Evolutionary conservation across 2,113 vertebrate species (phyloP).

Genomic region (Epinephelus moara): DNA sequence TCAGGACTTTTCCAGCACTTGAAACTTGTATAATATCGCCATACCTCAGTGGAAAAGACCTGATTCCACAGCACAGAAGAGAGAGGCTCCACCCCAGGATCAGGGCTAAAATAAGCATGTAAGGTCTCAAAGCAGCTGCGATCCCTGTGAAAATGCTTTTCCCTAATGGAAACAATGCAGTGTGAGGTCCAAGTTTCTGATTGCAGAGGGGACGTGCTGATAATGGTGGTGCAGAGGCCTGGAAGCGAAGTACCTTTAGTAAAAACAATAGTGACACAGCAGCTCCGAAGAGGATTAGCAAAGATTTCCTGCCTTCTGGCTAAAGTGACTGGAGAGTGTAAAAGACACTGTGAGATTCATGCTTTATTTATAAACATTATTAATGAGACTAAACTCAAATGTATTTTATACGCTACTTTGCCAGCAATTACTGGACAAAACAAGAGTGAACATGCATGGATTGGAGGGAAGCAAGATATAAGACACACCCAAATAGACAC

Average conservation of each 20-base stretch:
- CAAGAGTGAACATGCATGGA: neutral
- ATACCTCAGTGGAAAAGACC: neutral
- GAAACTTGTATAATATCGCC: neutral
- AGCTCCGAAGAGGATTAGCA: constrained; percentile 7
- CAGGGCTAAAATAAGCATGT: constrained; percentile 36
- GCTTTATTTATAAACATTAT: neutral
- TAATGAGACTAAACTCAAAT: neutral
- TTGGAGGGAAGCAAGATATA: neutral
- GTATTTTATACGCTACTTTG: too few relatives aligned
- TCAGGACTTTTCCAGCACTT: neutral
- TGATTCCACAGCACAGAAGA: neutral
- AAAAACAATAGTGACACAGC: constrained; percentile 20
- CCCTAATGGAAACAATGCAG: neutral
- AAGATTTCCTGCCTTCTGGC: constrained; percentile 10
- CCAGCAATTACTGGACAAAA: neutral
- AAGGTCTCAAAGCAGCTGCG: constrained; percentile 21
- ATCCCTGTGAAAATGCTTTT: neutral
- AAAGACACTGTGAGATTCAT: neutral
- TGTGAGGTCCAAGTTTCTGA: constrained; percentile 9
- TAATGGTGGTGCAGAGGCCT: neutral
- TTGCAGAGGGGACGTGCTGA: neutral
- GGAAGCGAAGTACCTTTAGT: neutral
- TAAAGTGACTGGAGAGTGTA: constrained; percentile 6
- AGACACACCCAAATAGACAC: constrained; percentile 6
- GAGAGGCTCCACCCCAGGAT: constrained; percentile 2